A percentile compares a stretch with the other conserved stretches of the same genome.
These are phyloP conservation scores for Bettongia penicillata DNA, from an alignment of 2,113 vertebrate species.

Conservation along the genomic window DNA sequence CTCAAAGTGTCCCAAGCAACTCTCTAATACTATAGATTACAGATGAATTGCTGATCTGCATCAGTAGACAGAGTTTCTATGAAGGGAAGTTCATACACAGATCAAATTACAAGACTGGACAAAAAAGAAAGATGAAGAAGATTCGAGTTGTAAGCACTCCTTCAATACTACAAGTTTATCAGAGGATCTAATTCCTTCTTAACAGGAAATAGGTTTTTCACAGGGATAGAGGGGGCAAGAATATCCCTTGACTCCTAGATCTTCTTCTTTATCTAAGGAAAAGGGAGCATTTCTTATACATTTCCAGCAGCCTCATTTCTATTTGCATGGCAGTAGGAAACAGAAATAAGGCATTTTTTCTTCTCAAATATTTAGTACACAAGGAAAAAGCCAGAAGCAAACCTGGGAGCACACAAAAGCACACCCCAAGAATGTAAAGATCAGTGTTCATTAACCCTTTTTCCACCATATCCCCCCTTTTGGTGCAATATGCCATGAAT, in stretches of 20 bases:
- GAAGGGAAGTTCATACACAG: neutral
- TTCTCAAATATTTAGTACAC: neutral
- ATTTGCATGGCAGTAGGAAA: neutral
- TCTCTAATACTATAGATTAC: neutral
- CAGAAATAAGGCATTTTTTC: slow-evolving; percentile 11
- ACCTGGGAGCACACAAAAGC: neutral
- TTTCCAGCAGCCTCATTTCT: neutral
- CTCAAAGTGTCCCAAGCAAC: neutral
- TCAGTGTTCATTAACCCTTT: neutral
- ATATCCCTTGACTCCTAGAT: slow-evolving; percentile 15
- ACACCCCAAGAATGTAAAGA: neutral
- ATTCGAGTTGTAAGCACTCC: neutral
- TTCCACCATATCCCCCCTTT: neutral
- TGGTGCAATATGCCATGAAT: neutral
- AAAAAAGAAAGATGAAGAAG: neutral
- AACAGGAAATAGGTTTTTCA: slow-evolving; percentile 3
- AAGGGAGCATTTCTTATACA: neutral
- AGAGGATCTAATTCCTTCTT: neutral
- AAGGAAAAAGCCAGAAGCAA: slow-evolving; percentile 42
- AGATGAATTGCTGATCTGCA: neutral
- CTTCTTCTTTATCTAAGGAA: slow-evolving; percentile 36
- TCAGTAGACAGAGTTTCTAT: neutral
- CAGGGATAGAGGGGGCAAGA: neutral
- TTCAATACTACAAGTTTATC: neutral
- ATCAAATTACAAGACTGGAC: slow-evolving; percentile 29